Conservation (phyloP, 2,797 vertebrate genomes). For the Gymnopithys bicolor region DNA sequence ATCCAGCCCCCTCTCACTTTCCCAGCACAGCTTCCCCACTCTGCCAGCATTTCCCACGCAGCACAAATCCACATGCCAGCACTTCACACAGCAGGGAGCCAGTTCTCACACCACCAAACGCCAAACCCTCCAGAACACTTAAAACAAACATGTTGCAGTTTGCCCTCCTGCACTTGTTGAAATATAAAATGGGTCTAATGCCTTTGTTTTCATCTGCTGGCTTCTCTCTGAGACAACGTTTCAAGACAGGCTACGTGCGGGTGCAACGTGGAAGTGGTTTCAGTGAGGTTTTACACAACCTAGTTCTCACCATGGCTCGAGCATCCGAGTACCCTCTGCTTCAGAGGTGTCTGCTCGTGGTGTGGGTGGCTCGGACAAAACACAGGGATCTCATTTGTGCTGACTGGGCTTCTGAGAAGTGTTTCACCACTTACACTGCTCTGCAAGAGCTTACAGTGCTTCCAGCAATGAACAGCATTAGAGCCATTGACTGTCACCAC, state of each 20-base stretch:
- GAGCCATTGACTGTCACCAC: background rate
- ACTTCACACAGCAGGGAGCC: constrained; percentile 17
- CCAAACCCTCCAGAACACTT: constrained; percentile 11
- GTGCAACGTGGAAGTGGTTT: constrained; percentile 31
- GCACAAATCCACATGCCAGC: constrained; percentile 24
- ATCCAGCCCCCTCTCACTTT: constrained; percentile 55
- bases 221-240: background rate
- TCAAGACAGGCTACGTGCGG: background rate
- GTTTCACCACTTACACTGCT: background rate
- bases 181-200: background rate
- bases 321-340: background rate
- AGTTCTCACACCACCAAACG: constrained; percentile 12
- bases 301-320: background rate
- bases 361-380: constrained; percentile 21
- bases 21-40: constrained; percentile 40
- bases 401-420: background rate
- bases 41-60: constrained; percentile 49
- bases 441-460: background rate
- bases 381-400: background rate
- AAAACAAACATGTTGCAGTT: background rate
- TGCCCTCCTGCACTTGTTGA: constrained; percentile 25
- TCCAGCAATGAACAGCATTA: background rate
- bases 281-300: constrained; percentile 43
- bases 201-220: background rate
- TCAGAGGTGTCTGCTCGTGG: background rate